These are phyloP conservation scores for Petromus typicus DNA, from an alignment of 2,113 vertebrate species.

Conservation along the genomic window DNA sequence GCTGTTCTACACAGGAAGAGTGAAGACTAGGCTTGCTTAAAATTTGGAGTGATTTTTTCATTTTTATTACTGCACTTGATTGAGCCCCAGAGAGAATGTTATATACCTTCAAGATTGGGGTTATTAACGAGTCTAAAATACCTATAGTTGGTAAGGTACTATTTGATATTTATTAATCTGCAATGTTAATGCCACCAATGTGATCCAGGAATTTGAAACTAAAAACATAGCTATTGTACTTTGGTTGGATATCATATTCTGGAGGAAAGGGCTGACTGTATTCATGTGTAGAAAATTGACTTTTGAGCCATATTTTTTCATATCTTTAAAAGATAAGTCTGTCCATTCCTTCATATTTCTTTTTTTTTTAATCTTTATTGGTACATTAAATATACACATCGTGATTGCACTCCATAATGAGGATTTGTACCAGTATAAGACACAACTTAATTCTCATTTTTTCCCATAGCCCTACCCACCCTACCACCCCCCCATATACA, in stretches of 20 bases:
- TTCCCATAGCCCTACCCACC: too few relatives aligned
- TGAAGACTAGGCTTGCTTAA: neutral
- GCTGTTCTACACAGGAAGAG: neutral
- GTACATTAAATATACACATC: too few relatives aligned
- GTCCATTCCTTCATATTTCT: neutral
- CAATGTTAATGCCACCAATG: neutral
- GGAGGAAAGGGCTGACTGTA: too few relatives aligned
- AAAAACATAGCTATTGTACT: neutral
- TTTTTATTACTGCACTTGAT: neutral
- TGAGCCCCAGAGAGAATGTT: neutral
- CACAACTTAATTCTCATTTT: too few relatives aligned
- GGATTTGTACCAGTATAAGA: too few relatives aligned
- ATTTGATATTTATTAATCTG: neutral
- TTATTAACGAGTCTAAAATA: neutral
- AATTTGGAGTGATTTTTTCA: neutral
- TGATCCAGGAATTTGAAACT: neutral
- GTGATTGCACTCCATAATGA: too few relatives aligned
- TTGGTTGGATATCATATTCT: too few relatives aligned
- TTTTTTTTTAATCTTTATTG: too few relatives aligned
- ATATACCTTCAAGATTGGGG: neutral
- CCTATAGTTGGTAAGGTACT: neutral
- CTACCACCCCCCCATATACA: too few relatives aligned
- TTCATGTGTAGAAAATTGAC: neutral
- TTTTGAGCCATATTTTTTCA: neutral
- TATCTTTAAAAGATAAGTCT: neutral